These are phyloP conservation scores for Aythya fuligula DNA, from an alignment of 2,797 vertebrate species.

Conservation along the genomic window DNA sequence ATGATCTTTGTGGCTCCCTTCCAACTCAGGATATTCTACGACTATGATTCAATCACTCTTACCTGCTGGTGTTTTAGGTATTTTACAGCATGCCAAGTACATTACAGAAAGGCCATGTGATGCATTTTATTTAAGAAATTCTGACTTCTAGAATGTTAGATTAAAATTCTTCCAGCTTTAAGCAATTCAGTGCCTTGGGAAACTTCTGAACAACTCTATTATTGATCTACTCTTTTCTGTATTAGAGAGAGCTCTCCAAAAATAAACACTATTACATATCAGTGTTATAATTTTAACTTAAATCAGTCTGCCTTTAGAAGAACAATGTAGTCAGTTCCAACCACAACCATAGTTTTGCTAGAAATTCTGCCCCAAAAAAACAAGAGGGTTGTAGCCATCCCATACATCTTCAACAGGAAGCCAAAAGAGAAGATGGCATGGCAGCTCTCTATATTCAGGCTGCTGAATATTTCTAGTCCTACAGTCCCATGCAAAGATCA, in stretches of 20 bases:
- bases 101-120: neutral
- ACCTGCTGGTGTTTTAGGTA: neutral
- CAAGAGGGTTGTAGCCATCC: neutral
- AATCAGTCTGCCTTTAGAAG: neutral
- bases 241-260: neutral
- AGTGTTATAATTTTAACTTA: neutral
- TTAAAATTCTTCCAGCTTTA: neutral
- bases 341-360: neutral
- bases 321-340: neutral
- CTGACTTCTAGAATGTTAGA: neutral
- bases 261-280: neutral
- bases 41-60: neutral
- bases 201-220: neutral
- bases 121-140: neutral
- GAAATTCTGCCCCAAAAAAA: neutral
- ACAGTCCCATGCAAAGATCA: neutral
- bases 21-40: too few relatives aligned
- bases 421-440: neutral
- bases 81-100: neutral
- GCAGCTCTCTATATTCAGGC: neutral
- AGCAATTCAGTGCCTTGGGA: neutral
- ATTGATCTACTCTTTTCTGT: neutral
- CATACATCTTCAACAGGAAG: neutral
- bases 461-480: neutral
- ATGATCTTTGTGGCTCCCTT: too few relatives aligned